Evolutionary conservation across 37 sponge, comb jelly and placozoan species (phyloP).

Genomic region (Theonella swinhoei): DNA sequence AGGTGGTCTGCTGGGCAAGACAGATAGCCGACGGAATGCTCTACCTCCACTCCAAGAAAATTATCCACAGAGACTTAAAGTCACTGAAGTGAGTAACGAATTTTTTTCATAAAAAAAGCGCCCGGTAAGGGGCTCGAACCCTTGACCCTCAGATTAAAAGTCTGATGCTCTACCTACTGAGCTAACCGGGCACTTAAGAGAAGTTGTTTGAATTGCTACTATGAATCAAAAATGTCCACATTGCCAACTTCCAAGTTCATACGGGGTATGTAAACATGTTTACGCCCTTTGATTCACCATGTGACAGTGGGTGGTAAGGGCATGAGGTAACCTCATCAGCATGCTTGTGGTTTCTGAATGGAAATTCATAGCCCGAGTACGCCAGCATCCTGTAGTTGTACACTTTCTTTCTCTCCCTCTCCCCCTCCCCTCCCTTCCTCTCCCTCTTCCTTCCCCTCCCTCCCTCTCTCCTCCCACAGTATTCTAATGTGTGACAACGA

Average conservation of each 20-base stretch:
- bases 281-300: too few relatives aligned
- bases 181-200: neutral
- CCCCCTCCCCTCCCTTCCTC: neutral
- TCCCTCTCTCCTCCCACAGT: conserved; percentile 26
- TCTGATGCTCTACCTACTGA: too few relatives aligned
- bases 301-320: too few relatives aligned
- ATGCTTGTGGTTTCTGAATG: too few relatives aligned
- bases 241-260: too few relatives aligned
- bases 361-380: too few relatives aligned
- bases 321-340: too few relatives aligned
- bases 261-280: too few relatives aligned
- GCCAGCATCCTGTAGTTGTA: neutral
- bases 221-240: too few relatives aligned
- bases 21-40: conserved; percentile 88
- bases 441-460: neutral
- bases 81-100: conserved; percentile 77
- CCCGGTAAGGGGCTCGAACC: neutral
- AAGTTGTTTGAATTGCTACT: neutral
- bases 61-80: conserved; percentile 89
- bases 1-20: conserved; percentile 78
- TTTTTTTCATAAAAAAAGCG: too few relatives aligned
- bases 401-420: neutral
- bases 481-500: conserved; percentile 69
- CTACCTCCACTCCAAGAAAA: conserved; percentile 83
- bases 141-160: neutral